Percentiles rank a stretch among this genome's conserved stretches.
These are phyloP conservation scores for Diadema setosum DNA, from an alignment of 35 echinoderm and acorn worm species.

Conservation along the genomic window DNA sequence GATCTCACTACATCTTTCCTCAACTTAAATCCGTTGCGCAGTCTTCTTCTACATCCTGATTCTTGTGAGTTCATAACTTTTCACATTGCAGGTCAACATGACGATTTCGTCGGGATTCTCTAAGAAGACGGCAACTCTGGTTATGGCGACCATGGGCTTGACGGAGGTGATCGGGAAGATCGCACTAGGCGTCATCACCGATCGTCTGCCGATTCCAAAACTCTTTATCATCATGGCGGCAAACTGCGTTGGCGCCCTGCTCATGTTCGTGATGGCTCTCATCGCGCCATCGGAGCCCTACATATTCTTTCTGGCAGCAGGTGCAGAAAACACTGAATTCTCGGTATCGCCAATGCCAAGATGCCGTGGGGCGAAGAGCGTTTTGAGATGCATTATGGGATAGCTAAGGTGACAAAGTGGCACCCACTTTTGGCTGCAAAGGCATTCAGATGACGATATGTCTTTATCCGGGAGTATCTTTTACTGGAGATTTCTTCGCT, in stretches of 20 bases:
- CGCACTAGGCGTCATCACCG: not conserved
- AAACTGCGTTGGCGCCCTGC: not conserved
- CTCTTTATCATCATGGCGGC: not conserved
- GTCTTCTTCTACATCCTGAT: too few relatives aligned
- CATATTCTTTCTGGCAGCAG: not conserved
- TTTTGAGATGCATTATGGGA: not conserved
- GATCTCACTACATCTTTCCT: too few relatives aligned
- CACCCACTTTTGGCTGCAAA: not conserved
- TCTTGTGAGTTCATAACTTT: too few relatives aligned
- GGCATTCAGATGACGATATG: not conserved
- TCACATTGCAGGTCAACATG: not conserved
- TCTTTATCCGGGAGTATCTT: not conserved
- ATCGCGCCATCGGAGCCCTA: not conserved
- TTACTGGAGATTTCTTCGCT: too few relatives aligned
- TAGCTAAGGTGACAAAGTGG: not conserved
- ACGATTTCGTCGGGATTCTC: not conserved
- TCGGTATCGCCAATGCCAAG: too few relatives aligned
- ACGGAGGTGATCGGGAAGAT: not conserved
- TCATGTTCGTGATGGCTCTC: not conserved
- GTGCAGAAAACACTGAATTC: not conserved
- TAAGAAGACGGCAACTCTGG: not conserved
- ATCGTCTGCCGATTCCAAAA: not conserved
- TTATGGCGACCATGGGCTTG: conserved; percentile 7
- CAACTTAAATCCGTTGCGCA: too few relatives aligned
- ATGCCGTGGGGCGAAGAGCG: too few relatives aligned